Base-by-base conservation (phyloP, 2,113 vertebrate genomes). In the Pygoscelis adeliae region DNA sequence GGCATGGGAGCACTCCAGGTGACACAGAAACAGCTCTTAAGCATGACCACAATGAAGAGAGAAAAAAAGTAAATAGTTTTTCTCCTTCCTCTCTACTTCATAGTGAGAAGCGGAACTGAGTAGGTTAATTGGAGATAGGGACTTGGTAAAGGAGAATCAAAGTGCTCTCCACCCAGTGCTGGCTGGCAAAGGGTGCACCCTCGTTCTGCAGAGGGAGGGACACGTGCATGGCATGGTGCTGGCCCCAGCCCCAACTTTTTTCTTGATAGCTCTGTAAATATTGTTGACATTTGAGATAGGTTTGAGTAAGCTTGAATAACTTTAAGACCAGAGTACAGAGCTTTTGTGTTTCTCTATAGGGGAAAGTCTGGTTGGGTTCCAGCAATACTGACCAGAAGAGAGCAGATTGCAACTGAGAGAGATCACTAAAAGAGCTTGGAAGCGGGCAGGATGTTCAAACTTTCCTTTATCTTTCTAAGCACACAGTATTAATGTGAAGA, bases 161-260 rank as follows among this genome's bases (percentile, higher is more conserved):
- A 83, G 30, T 15, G 21, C 15, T 40, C 34, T 17, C 23, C 2
- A 42, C 3, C 20, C 36, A 9, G 18, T 21, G 17, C 26, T 78
- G 81, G 6, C 26, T 79, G 77, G 78, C 23, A 47, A 69, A 70
- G 50, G 40, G 20, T 52, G 22, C 25, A 44, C 13, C 15, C 30
- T 72, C 2, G 0, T 50, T 34, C 80, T 63, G 66, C 25, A 38
- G 21, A 74, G 18, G 34, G 59, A 82, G 21, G 29, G 11, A 32
- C 4, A 1, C 1, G 1, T n/a, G 53, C 46, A 29, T 19, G 47
- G 38, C 47, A 61, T 0, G 2, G 16, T 44, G 73, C 36, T 50
- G 70, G 53, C 36, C 34, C 8, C 36, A 83, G 47, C 15, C 22
- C 15, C 53, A 63, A 3, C 10, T 5, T 36, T 53, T 62, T 53